Conservation (phyloP, 2,888 invertebrate genomes). For the Phaonia tiefii region DNA sequence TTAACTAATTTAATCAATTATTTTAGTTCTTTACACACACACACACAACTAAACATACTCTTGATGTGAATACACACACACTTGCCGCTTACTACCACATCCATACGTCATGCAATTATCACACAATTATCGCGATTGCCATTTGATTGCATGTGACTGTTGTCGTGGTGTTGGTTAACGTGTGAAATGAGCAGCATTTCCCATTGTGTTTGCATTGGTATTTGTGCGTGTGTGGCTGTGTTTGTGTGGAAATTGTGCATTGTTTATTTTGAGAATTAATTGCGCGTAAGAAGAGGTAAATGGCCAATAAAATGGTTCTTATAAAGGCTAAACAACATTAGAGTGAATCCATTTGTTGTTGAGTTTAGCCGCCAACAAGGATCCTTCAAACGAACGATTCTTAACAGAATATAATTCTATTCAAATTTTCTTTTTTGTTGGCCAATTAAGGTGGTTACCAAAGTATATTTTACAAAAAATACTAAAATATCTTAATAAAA, state of each 20-base stretch:
- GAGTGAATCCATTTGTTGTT: conserved; percentile 79
- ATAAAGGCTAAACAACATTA: conserved; percentile 75
- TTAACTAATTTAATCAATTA: conserved; percentile 60
- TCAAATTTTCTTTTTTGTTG: conserved; percentile 58
- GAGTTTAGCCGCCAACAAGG: conserved; percentile 78
- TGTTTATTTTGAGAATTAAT: conserved; percentile 56
- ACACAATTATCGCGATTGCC: conserved; percentile 18
- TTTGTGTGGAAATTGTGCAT: conserved; percentile 20
- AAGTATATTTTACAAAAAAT: conserved; percentile 6
- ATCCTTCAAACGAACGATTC: conserved; percentile 72
- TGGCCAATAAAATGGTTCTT: conserved; percentile 70
- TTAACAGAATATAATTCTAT: conserved; percentile 40
- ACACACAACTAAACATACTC: conserved; percentile 43
- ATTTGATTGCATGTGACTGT: conserved; percentile 36
- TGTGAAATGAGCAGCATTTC: conserved; percentile 14
- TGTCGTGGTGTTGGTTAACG: conserved; percentile 36
- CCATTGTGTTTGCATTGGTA: not conserved
- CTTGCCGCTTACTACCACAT: no score
- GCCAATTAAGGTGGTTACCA: conserved; percentile 63
- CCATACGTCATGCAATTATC: no score
- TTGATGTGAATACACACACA: conserved; percentile 15
- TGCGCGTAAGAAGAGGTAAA: conserved; percentile 40
- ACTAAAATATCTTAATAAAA: conserved; percentile 30
- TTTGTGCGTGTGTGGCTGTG: conserved; percentile 13
- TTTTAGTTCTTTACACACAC: conserved; percentile 44